A percentile compares a stretch with the other conserved stretches of the same genome.
These are phyloP conservation scores for Conus canariensis DNA, from an alignment of 2,888 invertebrate species.

Conservation along the genomic window DNA sequence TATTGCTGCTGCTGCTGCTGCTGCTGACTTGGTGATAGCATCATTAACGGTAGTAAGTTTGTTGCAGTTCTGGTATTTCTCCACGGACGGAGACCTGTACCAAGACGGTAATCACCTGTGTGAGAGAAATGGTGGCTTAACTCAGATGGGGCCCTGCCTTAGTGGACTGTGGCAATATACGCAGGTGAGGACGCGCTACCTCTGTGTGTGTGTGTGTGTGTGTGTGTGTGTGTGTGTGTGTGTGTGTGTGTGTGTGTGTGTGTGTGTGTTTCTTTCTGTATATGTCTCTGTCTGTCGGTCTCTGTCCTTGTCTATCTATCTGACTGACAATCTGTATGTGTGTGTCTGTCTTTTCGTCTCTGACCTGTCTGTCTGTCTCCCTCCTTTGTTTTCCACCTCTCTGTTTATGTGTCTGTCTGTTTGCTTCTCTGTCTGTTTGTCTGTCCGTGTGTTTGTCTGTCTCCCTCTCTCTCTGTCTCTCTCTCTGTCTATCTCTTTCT, in stretches of 20 bases:
- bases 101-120: conserved; percentile 46
- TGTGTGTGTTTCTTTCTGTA: too few species aligned
- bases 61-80: conserved; percentile 48
- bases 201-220: not conserved
- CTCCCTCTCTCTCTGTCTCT: not conserved
- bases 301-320: too few species aligned
- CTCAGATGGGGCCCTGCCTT: not conserved
- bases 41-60: too few species aligned
- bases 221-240: too few species aligned
- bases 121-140: not conserved
- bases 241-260: too few species aligned
- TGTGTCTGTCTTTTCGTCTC: too few species aligned
- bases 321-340: too few species aligned
- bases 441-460: not conserved
- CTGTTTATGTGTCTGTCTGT: not conserved
- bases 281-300: too few species aligned
- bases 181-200: not conserved
- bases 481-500: not conserved
- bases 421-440: not conserved
- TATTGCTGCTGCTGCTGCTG: too few species aligned
- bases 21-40: too few species aligned
- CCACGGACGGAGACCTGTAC: conserved; percentile 35
- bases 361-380: too few species aligned
- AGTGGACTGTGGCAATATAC: not conserved
- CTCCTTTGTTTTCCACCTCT: not conserved